Conservation (phyloP, 2,888 invertebrate species). For the Melanotus villosus region DNA sequence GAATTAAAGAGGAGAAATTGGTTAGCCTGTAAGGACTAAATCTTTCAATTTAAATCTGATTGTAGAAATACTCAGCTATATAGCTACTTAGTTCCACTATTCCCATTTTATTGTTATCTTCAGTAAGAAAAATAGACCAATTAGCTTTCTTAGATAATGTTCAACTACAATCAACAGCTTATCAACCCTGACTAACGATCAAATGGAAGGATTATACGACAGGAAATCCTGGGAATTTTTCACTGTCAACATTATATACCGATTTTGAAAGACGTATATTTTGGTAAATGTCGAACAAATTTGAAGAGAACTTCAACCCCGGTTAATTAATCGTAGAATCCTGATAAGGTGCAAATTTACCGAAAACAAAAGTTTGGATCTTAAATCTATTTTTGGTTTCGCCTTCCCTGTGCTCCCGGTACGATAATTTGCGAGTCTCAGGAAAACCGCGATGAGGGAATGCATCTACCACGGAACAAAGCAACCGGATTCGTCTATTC, state of each 20-base stretch:
- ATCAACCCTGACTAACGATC: neutral
- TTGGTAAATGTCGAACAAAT: no score
- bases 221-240: no score
- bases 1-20: conserved; percentile 6
- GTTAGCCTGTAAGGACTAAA: neutral
- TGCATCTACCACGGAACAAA: neutral
- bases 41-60: neutral
- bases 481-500: no score
- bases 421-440: neutral
- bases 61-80: neutral
- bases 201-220: neutral
- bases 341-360: no score
- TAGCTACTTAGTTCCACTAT: conserved; percentile 6
- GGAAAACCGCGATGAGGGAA: neutral
- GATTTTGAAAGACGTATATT: no score
- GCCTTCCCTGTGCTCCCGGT: neutral
- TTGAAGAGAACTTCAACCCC: no score
- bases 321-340: no score
- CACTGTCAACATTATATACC: no score
- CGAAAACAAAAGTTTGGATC: no score
- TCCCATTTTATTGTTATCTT: conserved; percentile 4
- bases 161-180: neutral
- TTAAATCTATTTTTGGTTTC: no score
- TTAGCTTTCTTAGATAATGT: neutral
- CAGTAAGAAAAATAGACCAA: conserved; percentile 13